These are phyloP conservation scores for Blastobasis adustella DNA, from an alignment of 2,888 invertebrate genomes.

Conservation along the genomic window DNA sequence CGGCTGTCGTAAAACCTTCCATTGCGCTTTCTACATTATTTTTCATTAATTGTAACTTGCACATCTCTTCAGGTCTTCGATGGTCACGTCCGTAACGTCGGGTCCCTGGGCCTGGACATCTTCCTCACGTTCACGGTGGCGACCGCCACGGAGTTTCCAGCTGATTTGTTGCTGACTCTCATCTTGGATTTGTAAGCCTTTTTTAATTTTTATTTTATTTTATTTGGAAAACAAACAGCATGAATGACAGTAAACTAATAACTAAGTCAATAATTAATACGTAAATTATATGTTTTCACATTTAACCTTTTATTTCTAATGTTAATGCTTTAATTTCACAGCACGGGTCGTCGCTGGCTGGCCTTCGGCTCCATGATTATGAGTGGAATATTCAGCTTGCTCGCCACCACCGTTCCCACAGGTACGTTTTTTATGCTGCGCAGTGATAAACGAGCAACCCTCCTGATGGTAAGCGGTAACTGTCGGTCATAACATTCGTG, in stretches of 20 bases:
- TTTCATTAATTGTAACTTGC: no score
- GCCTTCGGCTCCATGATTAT: conserved; percentile 86
- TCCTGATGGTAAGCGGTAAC: no score
- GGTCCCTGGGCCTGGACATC: conserved; percentile 85
- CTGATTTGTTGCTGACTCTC: conserved; percentile 83
- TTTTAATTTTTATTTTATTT: neutral
- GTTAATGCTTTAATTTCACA: conserved; percentile 21
- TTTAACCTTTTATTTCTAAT: neutral
- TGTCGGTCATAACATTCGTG: no score
- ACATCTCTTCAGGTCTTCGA: conserved; percentile 70
- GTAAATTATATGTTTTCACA: no score
- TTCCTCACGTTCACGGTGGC: conserved; percentile 90
- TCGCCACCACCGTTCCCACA: conserved; percentile 82
- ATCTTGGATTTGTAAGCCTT: conserved; percentile 76
- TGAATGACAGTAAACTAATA: no score
- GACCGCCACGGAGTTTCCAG: conserved; percentile 88
- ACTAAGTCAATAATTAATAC: no score
- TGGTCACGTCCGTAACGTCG: conserved; percentile 91
- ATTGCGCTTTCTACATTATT: no score
- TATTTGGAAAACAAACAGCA: no score
- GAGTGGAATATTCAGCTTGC: conserved; percentile 85
- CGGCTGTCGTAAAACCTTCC: no score
- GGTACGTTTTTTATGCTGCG: conserved; percentile 57
- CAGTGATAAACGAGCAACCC: no score
- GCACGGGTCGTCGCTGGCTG: conserved; percentile 89